Base-by-base conservation (phyloP, 2,113 vertebrate species). In the Pomatostomus ruficeps region DNA sequence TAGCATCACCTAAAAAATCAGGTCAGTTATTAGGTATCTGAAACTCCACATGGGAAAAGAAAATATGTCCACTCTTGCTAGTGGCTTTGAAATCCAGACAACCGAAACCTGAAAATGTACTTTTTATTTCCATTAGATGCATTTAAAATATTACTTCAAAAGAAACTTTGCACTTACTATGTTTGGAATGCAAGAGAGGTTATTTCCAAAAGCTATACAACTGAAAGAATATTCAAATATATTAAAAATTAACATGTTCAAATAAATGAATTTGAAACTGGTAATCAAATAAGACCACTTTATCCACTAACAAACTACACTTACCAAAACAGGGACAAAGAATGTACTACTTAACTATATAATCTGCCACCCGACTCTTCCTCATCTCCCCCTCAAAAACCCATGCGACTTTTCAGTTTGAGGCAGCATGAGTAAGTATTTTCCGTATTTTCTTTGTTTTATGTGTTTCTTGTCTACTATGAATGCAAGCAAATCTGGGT, bases 111-210 rank as follows among this genome's bases (percentile, higher is more conserved):
- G 52, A 76, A 88, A 78, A 21, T 29, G 26, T 61, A 88, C 57
- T 17, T 82, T 85, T 49, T 75, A 59, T 72, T 68, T 83, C 67
- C 63, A 79, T 78, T 54, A 55, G 31, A 76, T 15, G 24, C 83
- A 72, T 76, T 94, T 79, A 49, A 88, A 83, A 82, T 63, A 75
- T 59, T 78, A 65, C 67, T 94, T 94, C 75, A 80, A 79, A 96
- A 79, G 24, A 75, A 88, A 91, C 36, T 79, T 91, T 51, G 43
- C 58, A 76, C 28, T 78, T 80, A 83, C 36, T 93, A 65, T 61
- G 54, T 76, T 77, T 84, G 84, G 48, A 91, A 79, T 76, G 67
- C 67, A 84, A 91, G 68, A 82, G 49, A 82, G n/a, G 29, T 66
- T 90, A 61, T 81, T 94, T 90, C 52, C 61, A 88, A 92, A 93